phyloP scores from a whole-genome alignment of 2,113 vertebrate genomes.

The Zeus faber region DNA sequence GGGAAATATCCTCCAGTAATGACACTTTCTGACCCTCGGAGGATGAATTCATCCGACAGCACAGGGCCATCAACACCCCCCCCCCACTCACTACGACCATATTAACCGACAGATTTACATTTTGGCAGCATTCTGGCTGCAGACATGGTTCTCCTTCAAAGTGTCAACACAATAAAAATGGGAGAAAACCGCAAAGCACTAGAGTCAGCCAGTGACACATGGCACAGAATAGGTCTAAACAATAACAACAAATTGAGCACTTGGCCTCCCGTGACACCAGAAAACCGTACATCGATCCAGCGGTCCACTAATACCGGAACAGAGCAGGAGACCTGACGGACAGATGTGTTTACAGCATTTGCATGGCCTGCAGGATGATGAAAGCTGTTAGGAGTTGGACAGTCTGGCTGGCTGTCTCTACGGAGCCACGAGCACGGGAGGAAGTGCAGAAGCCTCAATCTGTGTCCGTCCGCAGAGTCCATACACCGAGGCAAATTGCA shows the following conservation, averaged over 20 bases:
- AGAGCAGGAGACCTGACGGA: conserved; percentile 19
- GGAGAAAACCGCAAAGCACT: no score
- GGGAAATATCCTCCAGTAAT: conserved; percentile 64
- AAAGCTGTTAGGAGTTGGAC: conserved; percentile 51
- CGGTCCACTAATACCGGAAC: no score
- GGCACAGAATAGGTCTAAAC: no score
- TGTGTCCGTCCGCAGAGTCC: conserved; percentile 27
- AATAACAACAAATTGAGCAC: no score
- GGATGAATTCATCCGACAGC: conserved; percentile 57
- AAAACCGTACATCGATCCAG: background rate
- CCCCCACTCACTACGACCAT: background rate
- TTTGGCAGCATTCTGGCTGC: no score
- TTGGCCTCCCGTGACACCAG: background rate
- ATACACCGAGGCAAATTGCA: conserved; percentile 10
- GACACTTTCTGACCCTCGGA: conserved; percentile 44
- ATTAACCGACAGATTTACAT: no score
- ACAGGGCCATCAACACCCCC: background rate
- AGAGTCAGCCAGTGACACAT: no score
- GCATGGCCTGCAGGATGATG: conserved; percentile 29
- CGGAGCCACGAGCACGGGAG: conserved; percentile 29
- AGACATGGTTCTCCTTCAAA: no score
- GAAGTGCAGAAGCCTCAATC: conserved; percentile 37
- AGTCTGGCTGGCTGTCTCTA: conserved; percentile 61
- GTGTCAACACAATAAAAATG: no score
- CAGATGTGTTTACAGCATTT: conserved; percentile 35